phyloP scores from a whole-genome alignment of 2,113 vertebrate species.

The Aspidoscelis tigris region DNA sequence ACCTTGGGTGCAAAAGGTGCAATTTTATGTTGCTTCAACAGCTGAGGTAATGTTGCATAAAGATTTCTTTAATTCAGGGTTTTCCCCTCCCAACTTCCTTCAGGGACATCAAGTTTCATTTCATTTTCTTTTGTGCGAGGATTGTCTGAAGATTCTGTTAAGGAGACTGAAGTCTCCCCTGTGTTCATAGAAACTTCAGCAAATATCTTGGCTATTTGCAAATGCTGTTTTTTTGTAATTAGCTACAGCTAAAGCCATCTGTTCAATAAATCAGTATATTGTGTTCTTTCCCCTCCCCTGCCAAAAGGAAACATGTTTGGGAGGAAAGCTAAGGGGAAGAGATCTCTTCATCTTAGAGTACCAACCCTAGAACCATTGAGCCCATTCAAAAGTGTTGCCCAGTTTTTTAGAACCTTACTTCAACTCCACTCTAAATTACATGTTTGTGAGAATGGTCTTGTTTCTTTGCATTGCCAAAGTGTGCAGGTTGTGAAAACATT shows the following conservation, averaged over 20 bases:
- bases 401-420: no score
- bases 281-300: background rate
- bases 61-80: background rate
- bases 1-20: no score
- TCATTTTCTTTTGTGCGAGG: background rate
- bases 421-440: no score
- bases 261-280: background rate
- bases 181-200: background rate
- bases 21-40: no score
- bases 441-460: no score
- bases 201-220: constrained; percentile 7
- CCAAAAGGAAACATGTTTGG: background rate
- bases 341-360: background rate
- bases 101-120: background rate
- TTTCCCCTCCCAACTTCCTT: background rate
- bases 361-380: background rate
- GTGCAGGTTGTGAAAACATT: no score
- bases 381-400: no score
- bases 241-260: background rate
- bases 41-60: background rate
- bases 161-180: constrained; percentile 2
- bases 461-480: no score
- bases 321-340: background rate
- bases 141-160: background rate
- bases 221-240: background rate